Evolutionary conservation across 2,888 invertebrate species (phyloP).

Genomic region (Seira sanloemensis): DNA sequence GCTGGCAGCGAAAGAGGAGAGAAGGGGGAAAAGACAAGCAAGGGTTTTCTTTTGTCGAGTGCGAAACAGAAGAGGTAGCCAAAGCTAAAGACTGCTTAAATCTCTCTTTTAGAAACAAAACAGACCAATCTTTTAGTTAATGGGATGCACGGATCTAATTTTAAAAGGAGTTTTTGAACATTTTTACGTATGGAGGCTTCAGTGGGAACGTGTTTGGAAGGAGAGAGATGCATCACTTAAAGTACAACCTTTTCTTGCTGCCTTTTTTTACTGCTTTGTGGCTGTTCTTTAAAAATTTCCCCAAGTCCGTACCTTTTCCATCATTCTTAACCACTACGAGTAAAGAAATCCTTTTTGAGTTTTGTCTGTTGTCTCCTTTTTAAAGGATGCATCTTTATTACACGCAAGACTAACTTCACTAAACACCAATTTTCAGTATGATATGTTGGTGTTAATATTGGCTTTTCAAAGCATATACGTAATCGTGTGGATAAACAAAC

Average conservation of each 20-base stretch:
- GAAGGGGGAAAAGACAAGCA: neutral
- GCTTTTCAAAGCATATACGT: slow-evolving; percentile 62
- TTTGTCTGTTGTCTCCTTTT: slow-evolving; percentile 32
- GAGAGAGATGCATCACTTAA: neutral
- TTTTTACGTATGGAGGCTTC: too few relatives aligned
- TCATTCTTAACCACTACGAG: too few relatives aligned
- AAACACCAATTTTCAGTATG: slow-evolving; percentile 57
- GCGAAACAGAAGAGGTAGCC: slow-evolving; percentile 31
- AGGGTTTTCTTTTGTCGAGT: slow-evolving; percentile 26
- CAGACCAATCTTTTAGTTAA: slow-evolving; percentile 58
- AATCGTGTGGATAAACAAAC: slow-evolving; percentile 63
- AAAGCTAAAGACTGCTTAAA: too few relatives aligned
- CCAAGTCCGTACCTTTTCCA: slow-evolving; percentile 29
- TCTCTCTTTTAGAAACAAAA: too few relatives aligned
- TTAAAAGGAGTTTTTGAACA: slow-evolving; percentile 48
- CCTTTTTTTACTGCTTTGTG: slow-evolving; percentile 25
- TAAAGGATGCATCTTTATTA: slow-evolving; percentile 53
- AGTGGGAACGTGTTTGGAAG: slow-evolving; percentile 5
- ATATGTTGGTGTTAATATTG: slow-evolving; percentile 58
- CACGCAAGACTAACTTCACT: slow-evolving; percentile 60
- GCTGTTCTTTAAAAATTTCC: slow-evolving; percentile 34
- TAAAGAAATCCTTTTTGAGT: slow-evolving; percentile 36
- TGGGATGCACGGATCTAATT: slow-evolving; percentile 57
- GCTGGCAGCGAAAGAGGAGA: slow-evolving; percentile 49
- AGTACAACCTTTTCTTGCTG: slow-evolving; percentile 22